phyloP scores from a whole-genome alignment of 2,888 invertebrate species.

The Gonocerus acuteangulatus region DNA sequence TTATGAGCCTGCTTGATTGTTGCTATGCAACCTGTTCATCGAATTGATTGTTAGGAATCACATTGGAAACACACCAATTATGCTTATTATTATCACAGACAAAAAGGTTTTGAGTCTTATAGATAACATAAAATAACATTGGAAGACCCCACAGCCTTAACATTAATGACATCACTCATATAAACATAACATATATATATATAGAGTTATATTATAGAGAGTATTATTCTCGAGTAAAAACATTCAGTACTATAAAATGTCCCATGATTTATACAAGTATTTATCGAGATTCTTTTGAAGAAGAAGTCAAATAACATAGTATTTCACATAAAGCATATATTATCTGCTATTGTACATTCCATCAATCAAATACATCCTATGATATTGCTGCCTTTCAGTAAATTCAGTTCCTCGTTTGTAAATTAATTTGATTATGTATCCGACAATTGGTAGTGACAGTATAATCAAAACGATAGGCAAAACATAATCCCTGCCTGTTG shows the following conservation, averaged over 20 bases:
- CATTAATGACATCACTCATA: neutral
- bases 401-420: constrained; percentile 68
- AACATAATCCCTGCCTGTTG: constrained; percentile 51
- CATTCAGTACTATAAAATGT: too few relatives aligned
- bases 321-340: too few relatives aligned
- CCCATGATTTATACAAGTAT: too few relatives aligned
- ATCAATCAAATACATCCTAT: constrained; percentile 79
- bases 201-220: too few relatives aligned
- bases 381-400: constrained; percentile 78
- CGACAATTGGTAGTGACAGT: constrained; percentile 65
- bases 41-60: too few relatives aligned
- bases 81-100: neutral
- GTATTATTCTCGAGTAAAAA: too few relatives aligned
- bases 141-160: constrained; percentile 25
- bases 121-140: neutral
- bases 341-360: constrained; percentile 77
- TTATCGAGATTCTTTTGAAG: too few relatives aligned
- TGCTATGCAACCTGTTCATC: too few relatives aligned
- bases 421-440: constrained; percentile 57
- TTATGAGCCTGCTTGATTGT: too few relatives aligned
- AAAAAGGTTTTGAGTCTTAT: neutral
- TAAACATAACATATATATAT: too few relatives aligned
- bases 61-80: too few relatives aligned
- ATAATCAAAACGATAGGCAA: constrained; percentile 67
- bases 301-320: too few relatives aligned